phyloP scores from a whole-genome alignment of 1,140 invertebrate genomes.

The Zeugodacus cucurbitae region DNA sequence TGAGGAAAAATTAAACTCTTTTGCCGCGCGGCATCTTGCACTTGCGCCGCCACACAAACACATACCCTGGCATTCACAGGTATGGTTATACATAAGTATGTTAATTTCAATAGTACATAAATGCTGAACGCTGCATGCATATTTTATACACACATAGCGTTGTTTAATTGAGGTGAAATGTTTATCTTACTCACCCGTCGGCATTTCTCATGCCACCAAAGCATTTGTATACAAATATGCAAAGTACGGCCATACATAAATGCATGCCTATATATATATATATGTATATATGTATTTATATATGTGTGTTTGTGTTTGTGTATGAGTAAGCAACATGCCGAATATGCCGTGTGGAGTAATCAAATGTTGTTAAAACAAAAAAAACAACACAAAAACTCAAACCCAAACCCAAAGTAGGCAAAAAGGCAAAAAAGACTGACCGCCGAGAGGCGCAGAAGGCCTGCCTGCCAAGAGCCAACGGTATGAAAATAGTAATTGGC shows the following conservation, averaged over 20 bases:
- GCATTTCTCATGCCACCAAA: constrained; percentile 48
- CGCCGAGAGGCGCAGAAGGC: no score
- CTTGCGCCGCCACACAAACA: not conserved
- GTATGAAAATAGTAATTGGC: not conserved
- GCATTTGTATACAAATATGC: constrained; percentile 5
- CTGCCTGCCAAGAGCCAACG: not conserved
- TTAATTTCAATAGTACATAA: not conserved
- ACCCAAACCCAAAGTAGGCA: not conserved
- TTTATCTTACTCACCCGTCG: constrained; percentile 65
- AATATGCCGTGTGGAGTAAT: not conserved
- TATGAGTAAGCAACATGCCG: not conserved
- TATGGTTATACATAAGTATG: not conserved
- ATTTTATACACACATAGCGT: not conserved
- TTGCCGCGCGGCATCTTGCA: no score
- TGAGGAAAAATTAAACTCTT: no score
- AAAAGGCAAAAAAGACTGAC: not conserved
- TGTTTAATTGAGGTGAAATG: constrained; percentile 47
- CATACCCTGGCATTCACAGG: not conserved
- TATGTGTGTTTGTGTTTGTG: not conserved
- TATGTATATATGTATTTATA: not conserved
- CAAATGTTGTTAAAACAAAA: no score
- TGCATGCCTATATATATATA: not conserved
- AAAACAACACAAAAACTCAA: no score
- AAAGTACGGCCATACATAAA: not conserved
- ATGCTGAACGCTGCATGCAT: not conserved